Conservation (phyloP, 35 echinoderm and acorn worm species). For the Patiria miniata region DNA sequence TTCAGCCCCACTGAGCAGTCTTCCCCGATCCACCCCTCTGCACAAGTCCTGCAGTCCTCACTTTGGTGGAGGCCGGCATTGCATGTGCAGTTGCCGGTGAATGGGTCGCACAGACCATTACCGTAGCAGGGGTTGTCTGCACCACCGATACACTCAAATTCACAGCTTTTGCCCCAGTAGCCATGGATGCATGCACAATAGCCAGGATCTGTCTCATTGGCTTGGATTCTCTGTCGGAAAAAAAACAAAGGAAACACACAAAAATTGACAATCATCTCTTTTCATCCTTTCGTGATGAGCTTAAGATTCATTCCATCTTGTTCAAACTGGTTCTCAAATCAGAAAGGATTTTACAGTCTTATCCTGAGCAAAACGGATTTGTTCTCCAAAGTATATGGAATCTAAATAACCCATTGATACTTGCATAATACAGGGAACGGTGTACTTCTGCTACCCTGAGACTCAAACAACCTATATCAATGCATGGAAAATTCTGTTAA, state of each 20-base stretch:
- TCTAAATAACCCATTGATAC: too few species aligned
- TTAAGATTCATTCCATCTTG: neutral
- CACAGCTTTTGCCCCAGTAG: constrained; percentile 80
- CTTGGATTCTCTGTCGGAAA: neutral
- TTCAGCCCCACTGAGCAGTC: constrained; percentile 73
- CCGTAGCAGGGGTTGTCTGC: constrained; percentile 70
- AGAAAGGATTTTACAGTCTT: too few species aligned
- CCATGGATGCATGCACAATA: constrained; percentile 77
- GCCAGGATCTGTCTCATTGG: constrained; percentile 47
- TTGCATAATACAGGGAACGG: too few species aligned
- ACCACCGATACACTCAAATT: constrained; percentile 81
- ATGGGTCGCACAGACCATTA: constrained; percentile 65
- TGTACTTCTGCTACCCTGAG: too few species aligned
- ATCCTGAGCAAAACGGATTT: too few species aligned
- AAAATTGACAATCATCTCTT: neutral
- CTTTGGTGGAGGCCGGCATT: constrained; percentile 35
- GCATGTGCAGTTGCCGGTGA: constrained; percentile 65
- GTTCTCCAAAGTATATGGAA: too few species aligned
- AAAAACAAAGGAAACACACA: constrained; percentile 21
- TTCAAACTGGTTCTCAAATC: neutral
- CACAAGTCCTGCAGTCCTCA: constrained; percentile 68
- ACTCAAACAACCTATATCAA: too few species aligned
- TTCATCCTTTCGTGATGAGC: too few species aligned
- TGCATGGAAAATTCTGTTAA: too few species aligned
- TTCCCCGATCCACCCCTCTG: constrained; percentile 49